Evolutionary conservation across 2,888 invertebrate genomes (phyloP), one percentile per base, ranked within the genome.

Genomic region (Trissonchulus latispiculum): DNA sequence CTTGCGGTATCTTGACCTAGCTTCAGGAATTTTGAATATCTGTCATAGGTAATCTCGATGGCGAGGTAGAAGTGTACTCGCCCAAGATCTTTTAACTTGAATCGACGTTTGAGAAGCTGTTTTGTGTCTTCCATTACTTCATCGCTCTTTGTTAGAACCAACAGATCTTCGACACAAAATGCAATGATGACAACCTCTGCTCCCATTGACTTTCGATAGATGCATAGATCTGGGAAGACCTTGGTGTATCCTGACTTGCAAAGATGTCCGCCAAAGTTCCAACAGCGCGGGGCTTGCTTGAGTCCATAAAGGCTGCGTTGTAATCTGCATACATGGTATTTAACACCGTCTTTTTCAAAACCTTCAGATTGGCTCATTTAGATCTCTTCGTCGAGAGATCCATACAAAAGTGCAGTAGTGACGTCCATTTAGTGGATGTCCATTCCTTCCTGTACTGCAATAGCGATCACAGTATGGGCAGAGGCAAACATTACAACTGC

Each of bases 291-390:
- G 31, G 73, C 64, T 71, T 77, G 74, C 36, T 76, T 77, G 1
- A 77, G 36, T 15, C 0, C 78, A 76, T 64, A 78, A 77, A 1
- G 80, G 48, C 48, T 48, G 8, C 48, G 48, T 23, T 48, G 48
- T 48, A 48, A 48, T 48, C 23, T 48, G 48, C 48, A 48, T 15
- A 48, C 48, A 8, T 23, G 23, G 23, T 48, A 8, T 23, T 48
- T 48, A 15, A 15, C 23, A 48, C 23, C 48, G 23, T 8, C 48
- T 48, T 48, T 23, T 48, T 48, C 48, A 48, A 48, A 48, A 77
- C 31, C 77, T 78, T 36, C 68, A 31, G 79, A 76, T 67, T 78
- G 77, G 35, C 61, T 32, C 76, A 79, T 78, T 64, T 73, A 79
- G 31, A 76, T 75, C 36, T 77, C 77, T 71, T 78, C 77, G 18